Conservation (phyloP, 1,140 invertebrate species). For the Hyposmocoma kahamanoa region DNA sequence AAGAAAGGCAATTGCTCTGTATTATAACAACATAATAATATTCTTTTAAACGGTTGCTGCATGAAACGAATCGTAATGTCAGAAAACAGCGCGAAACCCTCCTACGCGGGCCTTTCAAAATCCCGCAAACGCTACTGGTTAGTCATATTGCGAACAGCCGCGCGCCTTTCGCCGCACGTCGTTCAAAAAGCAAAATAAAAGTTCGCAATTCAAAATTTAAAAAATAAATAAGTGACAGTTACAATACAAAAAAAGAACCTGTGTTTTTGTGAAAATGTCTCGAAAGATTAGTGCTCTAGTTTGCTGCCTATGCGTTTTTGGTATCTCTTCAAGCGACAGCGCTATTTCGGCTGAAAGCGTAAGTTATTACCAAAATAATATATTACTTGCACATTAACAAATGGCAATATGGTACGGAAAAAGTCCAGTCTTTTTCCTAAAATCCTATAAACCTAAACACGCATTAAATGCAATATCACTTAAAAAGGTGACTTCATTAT, state of each 20-base stretch:
- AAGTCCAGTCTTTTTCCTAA: too few relatives aligned
- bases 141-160: conserved; percentile 49
- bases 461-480: too few relatives aligned
- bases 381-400: too few relatives aligned
- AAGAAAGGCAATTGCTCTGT: too few relatives aligned
- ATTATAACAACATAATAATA: too few relatives aligned
- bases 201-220: background rate
- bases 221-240: conserved; percentile 1
- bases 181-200: conserved; percentile 17
- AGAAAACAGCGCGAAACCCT: conserved; percentile 62
- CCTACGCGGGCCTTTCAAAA: conserved; percentile 71
- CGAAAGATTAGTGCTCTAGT: conserved; percentile 54
- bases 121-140: conserved; percentile 37
- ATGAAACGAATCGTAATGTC: conserved; percentile 45
- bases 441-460: too few relatives aligned
- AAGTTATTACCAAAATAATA: too few relatives aligned
- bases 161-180: conserved; percentile 52
- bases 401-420: too few relatives aligned
- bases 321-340: conserved; percentile 51
- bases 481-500: too few relatives aligned
- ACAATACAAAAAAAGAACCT: too few relatives aligned
- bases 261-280: conserved; percentile 50
- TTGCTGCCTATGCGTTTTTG: conserved; percentile 54
- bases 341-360: conserved; percentile 59
- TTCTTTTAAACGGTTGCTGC: conserved; percentile 10